Base-by-base conservation (phyloP, 1,140 invertebrate species). In the Temnothorax nylanderi region DNA sequence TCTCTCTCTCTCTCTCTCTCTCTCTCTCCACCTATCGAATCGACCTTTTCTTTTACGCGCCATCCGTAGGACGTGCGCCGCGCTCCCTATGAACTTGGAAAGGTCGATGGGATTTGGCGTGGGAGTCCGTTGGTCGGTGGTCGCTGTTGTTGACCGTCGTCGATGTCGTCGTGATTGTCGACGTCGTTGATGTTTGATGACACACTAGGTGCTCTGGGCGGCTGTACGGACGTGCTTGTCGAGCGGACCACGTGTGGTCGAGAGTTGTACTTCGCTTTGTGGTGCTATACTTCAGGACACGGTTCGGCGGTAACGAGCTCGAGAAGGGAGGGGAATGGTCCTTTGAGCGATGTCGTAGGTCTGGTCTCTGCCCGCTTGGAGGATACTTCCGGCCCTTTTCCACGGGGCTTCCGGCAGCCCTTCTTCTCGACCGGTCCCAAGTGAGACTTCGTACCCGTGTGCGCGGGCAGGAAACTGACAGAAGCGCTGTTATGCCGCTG, bases 251-350 rank as follows among this genome's bases (percentile, higher is more conserved):
- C 80, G 69, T 74, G 80, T 74, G 54, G 80, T 81, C 64, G 78
- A 74, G 67, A 84, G 67, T 84, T 84, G 80, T 84, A 74, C 80
- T 71, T 84, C 69, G 80, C 80, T 84, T 84, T 84, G 80, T 84
- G 69, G 21, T 56, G 49, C 78, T 71, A 84, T 75, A 84, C 69
- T 84, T 84, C 69, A 84, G 41, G 69, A 75, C 41, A 84, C 26
- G 56, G 69, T 41, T 85, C 60, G 49, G 47, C 74, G 21, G 74
- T 85, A 76, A 77, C 82, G 47, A 78, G 64, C 76, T 51, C 13
- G 47, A 47, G 26, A 37, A 44, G 44, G 34, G 54, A 11, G 54
- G 65, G 65, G 32, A 71, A 82, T 26, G 37, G 44, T 74, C 85
- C 77, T 84, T 84, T 84, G 80, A 84, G 69, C 69, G 32, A 74